These are phyloP conservation scores for Sylvia atricapilla DNA, from an alignment of 2,113 vertebrate species.

Conservation along the genomic window DNA sequence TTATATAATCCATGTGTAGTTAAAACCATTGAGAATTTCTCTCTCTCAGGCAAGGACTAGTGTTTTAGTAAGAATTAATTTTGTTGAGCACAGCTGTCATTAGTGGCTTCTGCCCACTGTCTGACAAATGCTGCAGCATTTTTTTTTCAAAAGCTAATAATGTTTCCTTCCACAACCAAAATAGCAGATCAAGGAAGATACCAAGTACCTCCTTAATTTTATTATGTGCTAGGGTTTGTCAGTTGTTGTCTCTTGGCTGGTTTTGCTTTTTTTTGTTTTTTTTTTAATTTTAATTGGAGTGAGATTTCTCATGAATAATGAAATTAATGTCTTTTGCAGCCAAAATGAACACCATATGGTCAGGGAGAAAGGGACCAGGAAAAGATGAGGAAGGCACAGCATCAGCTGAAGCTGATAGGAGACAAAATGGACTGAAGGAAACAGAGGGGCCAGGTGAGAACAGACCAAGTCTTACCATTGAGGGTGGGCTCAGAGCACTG, in stretches of 20 bases:
- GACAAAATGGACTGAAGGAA: not conserved
- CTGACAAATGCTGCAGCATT: not conserved
- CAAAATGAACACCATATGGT: conserved; percentile 53
- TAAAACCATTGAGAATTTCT: not conserved
- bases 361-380: conserved; percentile 30
- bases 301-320: conserved; percentile 29
- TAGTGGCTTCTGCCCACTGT: conserved; percentile 10
- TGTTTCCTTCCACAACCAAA: not conserved
- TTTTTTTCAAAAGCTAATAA: not conserved
- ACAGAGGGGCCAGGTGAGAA: not conserved
- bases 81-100: not conserved
- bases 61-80: not conserved
- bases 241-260: not conserved
- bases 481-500: not conserved
- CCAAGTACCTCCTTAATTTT: not conserved
- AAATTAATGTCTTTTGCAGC: conserved; percentile 46
- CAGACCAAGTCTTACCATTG: not conserved
- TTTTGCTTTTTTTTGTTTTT: not conserved
- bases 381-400: conserved; percentile 3
- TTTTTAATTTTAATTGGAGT: not conserved
- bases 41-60: not conserved
- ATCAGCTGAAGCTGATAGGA: not conserved
- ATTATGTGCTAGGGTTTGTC: not conserved
- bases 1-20: not conserved
- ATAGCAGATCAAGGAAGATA: not conserved